Conservation (phyloP, 2,797 vertebrate genomes). For the Delichon dasypus region DNA sequence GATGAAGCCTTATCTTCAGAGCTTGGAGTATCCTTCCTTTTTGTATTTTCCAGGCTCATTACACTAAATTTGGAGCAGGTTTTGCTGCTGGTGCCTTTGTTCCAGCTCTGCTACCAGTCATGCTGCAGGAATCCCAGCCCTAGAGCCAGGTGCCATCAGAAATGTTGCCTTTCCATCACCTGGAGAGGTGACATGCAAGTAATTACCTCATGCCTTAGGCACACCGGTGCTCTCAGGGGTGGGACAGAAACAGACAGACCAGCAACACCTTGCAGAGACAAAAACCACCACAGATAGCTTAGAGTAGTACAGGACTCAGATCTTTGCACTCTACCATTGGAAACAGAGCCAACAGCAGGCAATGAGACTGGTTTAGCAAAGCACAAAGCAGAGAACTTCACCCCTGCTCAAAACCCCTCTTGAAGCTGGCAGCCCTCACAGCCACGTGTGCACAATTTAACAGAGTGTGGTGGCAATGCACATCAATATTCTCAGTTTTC, state of each 20-base stretch:
- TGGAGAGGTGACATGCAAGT: not conserved
- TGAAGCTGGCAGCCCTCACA: no score
- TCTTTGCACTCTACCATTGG: not conserved
- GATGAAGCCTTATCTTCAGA: not conserved
- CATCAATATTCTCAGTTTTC: not conserved
- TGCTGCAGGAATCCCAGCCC: not conserved
- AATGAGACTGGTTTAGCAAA: not conserved
- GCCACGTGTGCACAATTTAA: rapidly evolving
- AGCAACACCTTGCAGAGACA: not conserved
- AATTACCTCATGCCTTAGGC: not conserved
- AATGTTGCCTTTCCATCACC: not conserved
- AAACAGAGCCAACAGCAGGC: not conserved
- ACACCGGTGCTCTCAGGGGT: not conserved
- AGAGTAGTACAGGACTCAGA: not conserved
- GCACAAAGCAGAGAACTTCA: not conserved
- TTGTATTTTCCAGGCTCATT: not conserved
- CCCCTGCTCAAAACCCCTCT: no score
- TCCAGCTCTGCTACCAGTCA: not conserved
- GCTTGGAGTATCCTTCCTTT: not conserved
- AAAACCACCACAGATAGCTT: not conserved
- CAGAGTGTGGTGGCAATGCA: not conserved
- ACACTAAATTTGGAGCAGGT: not conserved
- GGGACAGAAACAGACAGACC: not conserved
- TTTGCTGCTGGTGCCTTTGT: not conserved
- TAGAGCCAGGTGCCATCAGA: not conserved